Percentiles rank a stretch among this genome's conserved stretches.
These are phyloP conservation scores for Celastrina argiolus DNA, from an alignment of 2,888 invertebrate genomes.

Conservation along the genomic window DNA sequence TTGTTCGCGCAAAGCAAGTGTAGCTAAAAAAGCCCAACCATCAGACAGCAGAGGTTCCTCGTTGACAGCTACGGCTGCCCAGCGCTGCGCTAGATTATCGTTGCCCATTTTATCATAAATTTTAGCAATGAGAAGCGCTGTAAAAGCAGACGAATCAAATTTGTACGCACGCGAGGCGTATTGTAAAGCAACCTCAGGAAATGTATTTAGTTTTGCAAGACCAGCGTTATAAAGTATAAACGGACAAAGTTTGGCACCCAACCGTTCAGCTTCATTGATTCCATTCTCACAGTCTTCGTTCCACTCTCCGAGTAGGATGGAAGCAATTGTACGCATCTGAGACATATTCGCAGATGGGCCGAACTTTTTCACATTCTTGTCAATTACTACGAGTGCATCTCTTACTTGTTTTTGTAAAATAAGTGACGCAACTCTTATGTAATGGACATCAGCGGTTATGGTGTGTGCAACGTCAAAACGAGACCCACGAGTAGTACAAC, in stretches of 20 bases:
- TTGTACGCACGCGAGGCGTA: constrained; percentile 62
- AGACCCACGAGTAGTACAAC: constrained; percentile 51
- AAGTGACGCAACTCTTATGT: constrained; percentile 54
- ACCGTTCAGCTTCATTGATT: constrained; percentile 48
- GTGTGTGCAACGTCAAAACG: constrained; percentile 34
- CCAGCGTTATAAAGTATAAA: constrained; percentile 54
- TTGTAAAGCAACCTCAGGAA: constrained; percentile 54
- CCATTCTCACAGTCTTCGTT: constrained; percentile 53
- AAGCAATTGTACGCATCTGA: constrained; percentile 57
- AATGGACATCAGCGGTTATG: constrained; percentile 47
- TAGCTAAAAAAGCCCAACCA: constrained; percentile 63
- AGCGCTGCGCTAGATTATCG: constrained; percentile 53
- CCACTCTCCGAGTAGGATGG: constrained; percentile 50
- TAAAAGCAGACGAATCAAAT: constrained; percentile 52
- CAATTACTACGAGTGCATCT: constrained; percentile 46
- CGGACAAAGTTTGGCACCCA: constrained; percentile 50
- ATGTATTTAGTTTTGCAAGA: constrained; percentile 41
- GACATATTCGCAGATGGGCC: constrained; percentile 57
- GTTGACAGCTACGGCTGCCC: constrained; percentile 61
- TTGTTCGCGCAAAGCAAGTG: constrained; percentile 53
- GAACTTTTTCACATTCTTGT: constrained; percentile 46
- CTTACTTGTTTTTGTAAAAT: constrained; percentile 46
- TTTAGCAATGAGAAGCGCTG: constrained; percentile 56
- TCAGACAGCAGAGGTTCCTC: constrained; percentile 59
- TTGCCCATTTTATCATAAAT: constrained; percentile 51